Conservation (phyloP, 2,888 invertebrate genomes). For the Odontomyia ornata region DNA sequence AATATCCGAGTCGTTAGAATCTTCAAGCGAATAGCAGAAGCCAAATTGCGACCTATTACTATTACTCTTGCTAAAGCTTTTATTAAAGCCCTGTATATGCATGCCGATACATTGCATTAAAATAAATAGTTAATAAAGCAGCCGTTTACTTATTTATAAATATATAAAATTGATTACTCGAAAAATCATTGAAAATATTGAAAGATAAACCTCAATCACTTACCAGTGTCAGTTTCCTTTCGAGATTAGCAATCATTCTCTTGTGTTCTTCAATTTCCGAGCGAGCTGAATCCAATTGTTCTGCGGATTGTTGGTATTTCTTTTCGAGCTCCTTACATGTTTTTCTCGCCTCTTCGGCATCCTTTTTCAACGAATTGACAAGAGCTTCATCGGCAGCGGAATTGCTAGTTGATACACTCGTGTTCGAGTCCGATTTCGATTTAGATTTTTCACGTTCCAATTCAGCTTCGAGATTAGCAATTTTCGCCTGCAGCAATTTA, state of each 20-base stretch:
- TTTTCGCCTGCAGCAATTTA: constrained; percentile 80
- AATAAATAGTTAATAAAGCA: constrained; percentile 26
- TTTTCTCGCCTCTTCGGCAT: constrained; percentile 79
- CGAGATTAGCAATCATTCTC: constrained; percentile 78
- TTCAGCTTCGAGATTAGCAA: constrained; percentile 83
- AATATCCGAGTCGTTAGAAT: constrained; percentile 55
- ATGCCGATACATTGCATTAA: neutral
- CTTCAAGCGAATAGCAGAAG: constrained; percentile 62
- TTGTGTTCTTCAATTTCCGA: constrained; percentile 83
- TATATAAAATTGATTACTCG: neutral
- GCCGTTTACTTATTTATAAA: neutral
- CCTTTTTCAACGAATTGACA: constrained; percentile 74
- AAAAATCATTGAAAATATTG: neutral
- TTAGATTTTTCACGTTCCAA: constrained; percentile 73
- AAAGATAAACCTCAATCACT: neutral
- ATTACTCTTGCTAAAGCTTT: constrained; percentile 27
- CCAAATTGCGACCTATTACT: constrained; percentile 53
- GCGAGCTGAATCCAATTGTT: constrained; percentile 78
- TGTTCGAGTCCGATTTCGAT: constrained; percentile 58
- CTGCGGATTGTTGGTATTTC: constrained; percentile 78
- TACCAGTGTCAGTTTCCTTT: constrained; percentile 78
- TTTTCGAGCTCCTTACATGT: constrained; percentile 83
- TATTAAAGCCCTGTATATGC: neutral
- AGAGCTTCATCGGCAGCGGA: constrained; percentile 71
- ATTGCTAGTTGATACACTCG: constrained; percentile 10